Conservation (phyloP, 2,113 vertebrate species). For the Antigone vipio region DNA sequence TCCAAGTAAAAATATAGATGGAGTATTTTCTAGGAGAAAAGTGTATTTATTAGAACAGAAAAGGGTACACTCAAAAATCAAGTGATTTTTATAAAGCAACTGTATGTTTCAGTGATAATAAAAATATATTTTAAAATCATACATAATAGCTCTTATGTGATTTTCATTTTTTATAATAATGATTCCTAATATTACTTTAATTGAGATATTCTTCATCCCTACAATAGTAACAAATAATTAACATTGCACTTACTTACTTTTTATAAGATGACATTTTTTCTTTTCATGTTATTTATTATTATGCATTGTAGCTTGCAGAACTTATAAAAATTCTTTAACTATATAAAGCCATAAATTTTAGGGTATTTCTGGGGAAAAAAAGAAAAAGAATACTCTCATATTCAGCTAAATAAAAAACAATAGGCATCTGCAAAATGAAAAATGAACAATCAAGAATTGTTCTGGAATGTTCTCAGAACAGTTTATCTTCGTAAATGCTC, state of each 20-base stretch:
- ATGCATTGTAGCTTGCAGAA: not conserved
- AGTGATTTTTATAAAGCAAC: not conserved
- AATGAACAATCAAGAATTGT: not conserved
- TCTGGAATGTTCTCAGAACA: not conserved
- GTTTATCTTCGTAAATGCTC: not conserved
- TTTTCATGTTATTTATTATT: not conserved
- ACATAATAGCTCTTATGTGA: not conserved
- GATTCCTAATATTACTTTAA: not conserved
- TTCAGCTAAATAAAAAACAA: not conserved
- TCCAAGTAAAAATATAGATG: not conserved
- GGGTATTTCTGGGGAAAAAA: not conserved
- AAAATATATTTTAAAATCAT: not conserved
- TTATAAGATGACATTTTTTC: not conserved
- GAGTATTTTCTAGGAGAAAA: not conserved
- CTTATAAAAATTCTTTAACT: not conserved
- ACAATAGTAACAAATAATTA: not conserved
- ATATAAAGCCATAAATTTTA: not conserved
- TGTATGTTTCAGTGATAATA: not conserved
- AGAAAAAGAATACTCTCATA: not conserved
- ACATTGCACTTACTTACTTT: not conserved
- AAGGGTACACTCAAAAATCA: accelerated
- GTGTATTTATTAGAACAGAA: not conserved
- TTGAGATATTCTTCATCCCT: not conserved
- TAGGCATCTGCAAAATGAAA: not conserved
- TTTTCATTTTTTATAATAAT: not conserved